A percentile compares a stretch with the other conserved stretches of the same genome.
Evolutionary conservation across 2,888 invertebrate species (phyloP).

Genomic region (Cabera pusaria): DNA sequence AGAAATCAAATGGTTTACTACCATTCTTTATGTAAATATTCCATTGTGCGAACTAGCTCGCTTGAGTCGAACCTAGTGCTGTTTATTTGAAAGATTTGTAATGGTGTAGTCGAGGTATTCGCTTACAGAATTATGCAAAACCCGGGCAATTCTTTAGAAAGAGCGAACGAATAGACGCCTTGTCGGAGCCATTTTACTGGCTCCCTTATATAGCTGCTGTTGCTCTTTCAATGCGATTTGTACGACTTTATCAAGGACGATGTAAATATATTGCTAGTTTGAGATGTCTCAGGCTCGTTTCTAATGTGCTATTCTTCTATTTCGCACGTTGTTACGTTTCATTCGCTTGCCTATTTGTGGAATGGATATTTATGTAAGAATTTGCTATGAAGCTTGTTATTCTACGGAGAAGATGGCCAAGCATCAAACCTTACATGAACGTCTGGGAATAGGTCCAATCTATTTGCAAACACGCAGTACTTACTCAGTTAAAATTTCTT

Average conservation of each 20-base stretch:
- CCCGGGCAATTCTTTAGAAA: slow-evolving; percentile 10
- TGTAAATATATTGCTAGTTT: too few species aligned
- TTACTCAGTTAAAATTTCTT: too few species aligned
- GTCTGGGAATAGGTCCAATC: too few species aligned
- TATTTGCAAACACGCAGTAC: too few species aligned
- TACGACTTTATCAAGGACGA: slow-evolving; percentile 7
- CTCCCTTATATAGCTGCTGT: slow-evolving; percentile 11
- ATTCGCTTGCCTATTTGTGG: too few species aligned
- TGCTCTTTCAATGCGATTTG: slow-evolving; percentile 22
- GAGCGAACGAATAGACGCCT: slow-evolving; percentile 8
- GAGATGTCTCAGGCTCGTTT: too few species aligned
- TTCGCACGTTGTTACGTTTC: too few species aligned
- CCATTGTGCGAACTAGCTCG: slow-evolving; percentile 41
- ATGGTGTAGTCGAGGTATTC: slow-evolving; percentile 10
- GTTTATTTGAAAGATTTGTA: slow-evolving; percentile 23
- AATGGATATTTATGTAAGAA: too few species aligned
- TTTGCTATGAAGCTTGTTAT: too few species aligned
- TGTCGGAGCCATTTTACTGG: slow-evolving; percentile 8
- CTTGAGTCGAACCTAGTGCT: slow-evolving; percentile 7
- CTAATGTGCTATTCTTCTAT: too few species aligned
- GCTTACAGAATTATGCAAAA: slow-evolving; percentile 19
- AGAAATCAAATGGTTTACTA: slow-evolving; percentile 48
- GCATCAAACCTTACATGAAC: too few species aligned
- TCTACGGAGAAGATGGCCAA: too few species aligned
- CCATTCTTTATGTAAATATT: slow-evolving; percentile 51